Conservation (phyloP, 2,797 vertebrate genomes). For the Decapterus maruadsi region DNA sequence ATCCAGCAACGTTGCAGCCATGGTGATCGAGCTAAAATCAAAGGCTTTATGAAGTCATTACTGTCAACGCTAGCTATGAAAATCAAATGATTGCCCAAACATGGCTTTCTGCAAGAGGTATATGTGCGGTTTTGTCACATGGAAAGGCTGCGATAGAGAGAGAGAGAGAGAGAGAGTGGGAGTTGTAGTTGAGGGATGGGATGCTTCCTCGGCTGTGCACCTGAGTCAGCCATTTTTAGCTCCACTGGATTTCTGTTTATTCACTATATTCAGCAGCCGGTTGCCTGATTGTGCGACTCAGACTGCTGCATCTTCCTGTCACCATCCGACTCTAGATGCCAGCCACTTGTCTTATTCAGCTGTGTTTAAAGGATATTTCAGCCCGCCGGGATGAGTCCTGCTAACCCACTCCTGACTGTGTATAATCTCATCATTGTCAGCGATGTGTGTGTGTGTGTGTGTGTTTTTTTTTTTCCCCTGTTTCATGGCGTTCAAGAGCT, state of each 20-base stretch:
- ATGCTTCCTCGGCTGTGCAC: constrained; percentile 39
- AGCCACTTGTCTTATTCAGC: constrained; percentile 55
- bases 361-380: constrained; percentile 43
- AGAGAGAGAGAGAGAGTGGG: constrained; percentile 7
- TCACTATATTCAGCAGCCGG: constrained; percentile 52
- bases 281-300: constrained; percentile 48
- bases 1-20: constrained; percentile 65
- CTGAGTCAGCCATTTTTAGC: constrained; percentile 80
- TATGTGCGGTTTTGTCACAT: constrained; percentile 61
- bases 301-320: constrained; percentile 48
- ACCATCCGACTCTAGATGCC: constrained; percentile 34
- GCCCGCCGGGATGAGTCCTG: constrained; percentile 49
- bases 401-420: constrained; percentile 49
- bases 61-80: constrained; percentile 62
- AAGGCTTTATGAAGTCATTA: constrained; percentile 77
- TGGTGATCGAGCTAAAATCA: constrained; percentile 73
- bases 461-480: constrained; percentile 21
- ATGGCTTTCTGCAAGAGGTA: constrained; percentile 55
- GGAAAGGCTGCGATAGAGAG: constrained; percentile 30
- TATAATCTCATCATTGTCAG: constrained; percentile 67
- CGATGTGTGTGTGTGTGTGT: constrained; percentile 11
- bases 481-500: constrained; percentile 52
- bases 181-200: constrained; percentile 23
- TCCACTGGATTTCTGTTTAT: constrained; percentile 65
- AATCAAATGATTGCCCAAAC: constrained; percentile 71